phyloP scores from a whole-genome alignment of 2,113 vertebrate genomes.

The Neopipo cinnamomea region DNA sequence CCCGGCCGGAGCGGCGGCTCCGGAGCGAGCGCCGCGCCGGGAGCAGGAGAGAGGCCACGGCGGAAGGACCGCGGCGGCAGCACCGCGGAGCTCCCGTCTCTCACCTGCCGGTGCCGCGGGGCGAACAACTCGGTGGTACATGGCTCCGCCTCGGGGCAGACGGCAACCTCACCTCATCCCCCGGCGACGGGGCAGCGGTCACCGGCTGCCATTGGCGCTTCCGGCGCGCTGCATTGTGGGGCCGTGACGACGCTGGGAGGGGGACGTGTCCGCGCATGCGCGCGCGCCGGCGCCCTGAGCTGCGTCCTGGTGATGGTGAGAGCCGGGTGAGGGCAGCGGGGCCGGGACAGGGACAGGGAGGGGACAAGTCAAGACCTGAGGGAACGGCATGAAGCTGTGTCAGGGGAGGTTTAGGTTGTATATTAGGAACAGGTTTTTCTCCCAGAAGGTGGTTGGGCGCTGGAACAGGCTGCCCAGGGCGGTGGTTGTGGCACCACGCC shows the following conservation, averaged over 20 bases:
- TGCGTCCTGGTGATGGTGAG: too few species aligned
- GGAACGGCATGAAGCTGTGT: background rate
- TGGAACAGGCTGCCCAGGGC: background rate
- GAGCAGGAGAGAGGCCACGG: too few species aligned
- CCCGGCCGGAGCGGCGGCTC: too few species aligned
- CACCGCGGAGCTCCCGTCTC: background rate
- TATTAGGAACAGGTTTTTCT: background rate
- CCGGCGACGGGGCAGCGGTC: too few species aligned
- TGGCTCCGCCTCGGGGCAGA: background rate
- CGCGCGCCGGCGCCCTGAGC: fast-evolving
- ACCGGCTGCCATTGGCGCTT: background rate
- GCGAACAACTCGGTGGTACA: background rate
- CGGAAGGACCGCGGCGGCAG: background rate
- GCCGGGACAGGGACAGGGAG: too few species aligned
- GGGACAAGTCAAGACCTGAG: background rate
- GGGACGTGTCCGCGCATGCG: fast-evolving
- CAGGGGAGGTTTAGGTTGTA: background rate
- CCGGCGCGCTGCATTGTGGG: constrained; percentile 31
- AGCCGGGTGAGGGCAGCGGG: fast-evolving
- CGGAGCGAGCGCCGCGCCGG: background rate
- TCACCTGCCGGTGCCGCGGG: background rate
- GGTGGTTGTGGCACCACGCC: background rate
- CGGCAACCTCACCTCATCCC: background rate
- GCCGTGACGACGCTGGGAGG: background rate
- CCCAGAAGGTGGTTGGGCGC: too few species aligned